phyloP scores from a whole-genome alignment of 2,113 vertebrate genomes.

The Genyomyrus donnyi region DNA sequence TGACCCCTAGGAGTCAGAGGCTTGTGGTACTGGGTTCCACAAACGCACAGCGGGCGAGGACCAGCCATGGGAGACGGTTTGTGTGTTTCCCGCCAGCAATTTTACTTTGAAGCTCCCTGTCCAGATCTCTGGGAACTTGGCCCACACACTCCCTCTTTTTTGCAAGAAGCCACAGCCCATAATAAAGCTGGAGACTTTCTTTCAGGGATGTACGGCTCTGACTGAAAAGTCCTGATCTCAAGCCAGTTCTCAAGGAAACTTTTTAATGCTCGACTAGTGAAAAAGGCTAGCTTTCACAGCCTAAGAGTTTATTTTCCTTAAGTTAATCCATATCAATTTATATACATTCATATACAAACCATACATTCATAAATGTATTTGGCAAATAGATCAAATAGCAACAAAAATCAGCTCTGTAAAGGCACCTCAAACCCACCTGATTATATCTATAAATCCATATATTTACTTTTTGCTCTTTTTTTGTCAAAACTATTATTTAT shows the following conservation, averaged over 20 bases:
- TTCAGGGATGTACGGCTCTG: neutral
- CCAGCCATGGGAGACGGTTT: neutral
- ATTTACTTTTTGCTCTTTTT: neutral
- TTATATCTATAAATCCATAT: neutral
- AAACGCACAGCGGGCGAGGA: neutral
- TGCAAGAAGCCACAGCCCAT: slow-evolving; percentile 2
- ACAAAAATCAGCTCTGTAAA: neutral
- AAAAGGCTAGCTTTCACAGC: neutral
- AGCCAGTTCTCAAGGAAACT: slow-evolving; percentile 3
- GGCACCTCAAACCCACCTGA: neutral
- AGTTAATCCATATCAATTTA: neutral
- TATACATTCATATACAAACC: neutral
- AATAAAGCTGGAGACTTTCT: neutral
- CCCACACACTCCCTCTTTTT: slow-evolving; percentile 5
- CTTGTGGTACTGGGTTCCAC: neutral
- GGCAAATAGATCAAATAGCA: neutral
- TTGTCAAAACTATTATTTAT: neutral
- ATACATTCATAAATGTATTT: neutral
- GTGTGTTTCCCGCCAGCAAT: neutral
- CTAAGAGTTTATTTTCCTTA: neutral
- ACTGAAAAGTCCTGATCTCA: neutral
- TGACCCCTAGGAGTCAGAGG: neutral
- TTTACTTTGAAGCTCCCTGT: neutral
- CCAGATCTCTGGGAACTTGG: slow-evolving; percentile 13
- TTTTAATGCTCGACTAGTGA: neutral